Conservation (phyloP, 2,797 vertebrate genomes). For the Menidia menidia region DNA sequence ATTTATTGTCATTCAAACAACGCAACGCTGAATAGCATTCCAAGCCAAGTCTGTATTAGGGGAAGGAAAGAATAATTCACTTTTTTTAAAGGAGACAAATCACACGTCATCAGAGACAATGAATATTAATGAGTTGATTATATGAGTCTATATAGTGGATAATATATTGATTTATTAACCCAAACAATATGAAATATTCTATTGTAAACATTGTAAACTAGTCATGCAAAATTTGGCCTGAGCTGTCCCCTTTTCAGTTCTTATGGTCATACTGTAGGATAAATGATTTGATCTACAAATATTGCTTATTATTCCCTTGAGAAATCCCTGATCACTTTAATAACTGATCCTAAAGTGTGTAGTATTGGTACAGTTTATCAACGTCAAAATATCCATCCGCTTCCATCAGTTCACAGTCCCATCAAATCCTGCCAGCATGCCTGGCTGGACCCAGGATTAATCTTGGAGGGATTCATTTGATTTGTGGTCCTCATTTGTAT, state of each 20-base stretch:
- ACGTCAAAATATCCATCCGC: constrained; percentile 72
- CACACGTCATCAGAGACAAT: too few species aligned
- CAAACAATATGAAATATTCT: neutral
- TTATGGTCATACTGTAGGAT: constrained; percentile 4
- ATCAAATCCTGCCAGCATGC: constrained; percentile 62
- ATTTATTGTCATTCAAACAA: too few species aligned
- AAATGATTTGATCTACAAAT: constrained; percentile 29
- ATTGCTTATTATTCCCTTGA: constrained; percentile 15
- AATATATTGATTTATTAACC: neutral
- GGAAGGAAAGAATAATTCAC: too few species aligned
- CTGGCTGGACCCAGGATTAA: constrained; percentile 68
- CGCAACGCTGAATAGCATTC: too few species aligned
- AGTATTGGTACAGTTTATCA: constrained; percentile 78
- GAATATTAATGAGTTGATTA: too few species aligned
- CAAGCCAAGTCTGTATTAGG: too few species aligned
- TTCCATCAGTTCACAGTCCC: constrained; percentile 67
- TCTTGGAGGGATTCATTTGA: constrained; percentile 75
- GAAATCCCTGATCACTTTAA: constrained; percentile 61
- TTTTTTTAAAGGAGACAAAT: too few species aligned
- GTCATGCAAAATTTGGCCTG: neutral
- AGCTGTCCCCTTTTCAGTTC: neutral
- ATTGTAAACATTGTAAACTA: neutral
- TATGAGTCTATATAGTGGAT: too few species aligned
- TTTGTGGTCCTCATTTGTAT: constrained; percentile 82
- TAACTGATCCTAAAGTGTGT: constrained; percentile 71